phyloP scores from a whole-genome alignment of 2,888 invertebrate genomes.

The Apamea epomidion region DNA sequence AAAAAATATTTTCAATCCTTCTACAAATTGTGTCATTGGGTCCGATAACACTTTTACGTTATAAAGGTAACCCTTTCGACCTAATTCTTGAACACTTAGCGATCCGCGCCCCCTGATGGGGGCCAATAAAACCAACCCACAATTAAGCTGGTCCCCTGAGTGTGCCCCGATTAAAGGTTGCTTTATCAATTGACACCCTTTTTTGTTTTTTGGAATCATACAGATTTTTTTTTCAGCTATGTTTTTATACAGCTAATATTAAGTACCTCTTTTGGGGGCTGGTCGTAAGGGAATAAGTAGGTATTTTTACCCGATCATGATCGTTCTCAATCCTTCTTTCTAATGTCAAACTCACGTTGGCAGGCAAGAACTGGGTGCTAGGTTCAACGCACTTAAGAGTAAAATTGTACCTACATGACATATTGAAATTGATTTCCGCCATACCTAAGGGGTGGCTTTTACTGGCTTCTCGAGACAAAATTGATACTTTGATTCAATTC shows the following conservation, averaged over 20 bases:
- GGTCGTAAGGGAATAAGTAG: too few relatives aligned
- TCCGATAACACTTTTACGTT: constrained; percentile 50
- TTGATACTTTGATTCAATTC: constrained; percentile 42
- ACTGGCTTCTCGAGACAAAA: constrained; percentile 45
- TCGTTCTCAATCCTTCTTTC: not conserved
- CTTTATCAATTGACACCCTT: constrained; percentile 47
- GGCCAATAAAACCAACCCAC: constrained; percentile 77
- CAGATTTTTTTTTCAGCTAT: not conserved
- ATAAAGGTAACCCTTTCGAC: constrained; percentile 61
- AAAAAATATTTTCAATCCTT: constrained; percentile 26
- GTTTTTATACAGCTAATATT: not conserved
- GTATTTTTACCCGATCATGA: not conserved
- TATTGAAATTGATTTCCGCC: constrained; percentile 32
- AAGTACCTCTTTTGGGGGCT: not conserved
- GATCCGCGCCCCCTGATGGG: constrained; percentile 66
- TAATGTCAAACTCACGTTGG: not conserved
- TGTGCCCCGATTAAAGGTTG: constrained; percentile 44
- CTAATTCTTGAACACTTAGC: constrained; percentile 68
- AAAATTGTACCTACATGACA: not conserved
- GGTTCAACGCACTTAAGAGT: not conserved
- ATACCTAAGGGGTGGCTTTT: constrained; percentile 21
- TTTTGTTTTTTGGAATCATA: not conserved
- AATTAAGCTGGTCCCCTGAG: constrained; percentile 74
- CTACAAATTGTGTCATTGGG: constrained; percentile 33
- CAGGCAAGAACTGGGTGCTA: not conserved